Base-by-base conservation (phyloP, 2,888 invertebrate species). In the Blastobasis adustella region DNA sequence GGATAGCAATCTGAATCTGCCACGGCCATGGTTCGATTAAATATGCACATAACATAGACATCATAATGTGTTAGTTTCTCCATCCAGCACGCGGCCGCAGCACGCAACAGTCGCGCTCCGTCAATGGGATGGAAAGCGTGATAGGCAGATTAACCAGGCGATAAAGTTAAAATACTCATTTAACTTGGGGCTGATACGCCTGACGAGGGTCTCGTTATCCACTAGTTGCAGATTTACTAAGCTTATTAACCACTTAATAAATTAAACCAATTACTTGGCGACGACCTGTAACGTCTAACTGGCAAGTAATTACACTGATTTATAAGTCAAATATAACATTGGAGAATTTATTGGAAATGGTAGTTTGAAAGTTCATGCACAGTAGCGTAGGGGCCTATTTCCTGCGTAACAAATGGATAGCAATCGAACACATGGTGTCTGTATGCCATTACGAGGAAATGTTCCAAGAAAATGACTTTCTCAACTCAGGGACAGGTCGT, bases 51-150 rank as follows among this genome's bases (percentile, higher is more conserved):
- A 37, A 45, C 45, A 45, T 45, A 23, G 45, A 37, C 37, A 45
- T 45, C n/a, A 6, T 5, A 7, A 8, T 41, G 41, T 41, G 23
- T 23, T 63, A 71, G 70, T 79, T 80, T 78, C 78, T 77, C 76
- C 63, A 50, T 56, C 55, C 59, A 66, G 71, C 72, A 77, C 73
- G 77, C 72, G 66, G 62, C 59, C 59, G 71, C 69, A 70, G 68
- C 75, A 75, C 69, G 74, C 73, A 73, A 59, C 63, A 64, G 70
- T 71, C 73, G 72, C 73, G 71, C 69, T 65, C 69, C 6, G 8
- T 69, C 64, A 68, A 72, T 70, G 69, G 65, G 61, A 66, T 53
- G 49, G 51, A 54, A 54, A 51, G 54, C 37, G 37, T 47, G 23
- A 40, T 10, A 47, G 23, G 40, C 36, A 45, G 37, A 45, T 23